A percentile compares a stretch with the other conserved stretches of the same genome.
Evolutionary conservation across 1,140 invertebrate genomes (phyloP).

Genomic region (Sesamia nonagrioides): DNA sequence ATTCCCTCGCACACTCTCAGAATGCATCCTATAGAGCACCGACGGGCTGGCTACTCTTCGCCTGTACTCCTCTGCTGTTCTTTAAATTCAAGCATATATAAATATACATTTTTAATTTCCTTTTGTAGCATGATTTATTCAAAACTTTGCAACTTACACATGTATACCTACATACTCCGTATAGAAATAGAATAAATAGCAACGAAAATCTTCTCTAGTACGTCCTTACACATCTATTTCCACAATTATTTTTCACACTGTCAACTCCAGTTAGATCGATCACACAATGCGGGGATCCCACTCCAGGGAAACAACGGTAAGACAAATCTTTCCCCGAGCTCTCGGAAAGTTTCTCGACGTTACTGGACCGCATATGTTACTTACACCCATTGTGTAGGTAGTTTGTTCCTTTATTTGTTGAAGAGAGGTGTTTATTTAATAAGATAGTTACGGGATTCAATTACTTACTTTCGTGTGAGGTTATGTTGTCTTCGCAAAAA

Average conservation of each 20-base stretch:
- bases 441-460: not conserved
- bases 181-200: not conserved
- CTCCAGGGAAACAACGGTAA: slow-evolving; percentile 43
- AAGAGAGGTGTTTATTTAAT: slow-evolving; percentile 1
- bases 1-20: too few relatives aligned
- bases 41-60: too few relatives aligned
- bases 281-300: slow-evolving; percentile 16
- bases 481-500: too few relatives aligned
- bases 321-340: slow-evolving; percentile 44
- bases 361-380: slow-evolving; percentile 38
- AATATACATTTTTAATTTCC: too few relatives aligned
- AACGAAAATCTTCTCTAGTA: not conserved
- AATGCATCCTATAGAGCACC: too few relatives aligned
- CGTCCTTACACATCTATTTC: not conserved
- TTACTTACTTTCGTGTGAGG: not conserved
- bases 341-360: slow-evolving; percentile 30
- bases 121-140: too few relatives aligned
- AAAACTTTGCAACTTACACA: too few relatives aligned
- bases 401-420: slow-evolving; percentile 29
- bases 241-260: slow-evolving; percentile 28
- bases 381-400: not conserved
- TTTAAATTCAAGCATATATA: too few relatives aligned
- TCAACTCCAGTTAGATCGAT: slow-evolving; percentile 45
- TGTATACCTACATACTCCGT: not conserved
- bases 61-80: too few relatives aligned